Base-by-base conservation (phyloP, 2,113 vertebrate species). In the Xenotilapia leptura region DNA sequence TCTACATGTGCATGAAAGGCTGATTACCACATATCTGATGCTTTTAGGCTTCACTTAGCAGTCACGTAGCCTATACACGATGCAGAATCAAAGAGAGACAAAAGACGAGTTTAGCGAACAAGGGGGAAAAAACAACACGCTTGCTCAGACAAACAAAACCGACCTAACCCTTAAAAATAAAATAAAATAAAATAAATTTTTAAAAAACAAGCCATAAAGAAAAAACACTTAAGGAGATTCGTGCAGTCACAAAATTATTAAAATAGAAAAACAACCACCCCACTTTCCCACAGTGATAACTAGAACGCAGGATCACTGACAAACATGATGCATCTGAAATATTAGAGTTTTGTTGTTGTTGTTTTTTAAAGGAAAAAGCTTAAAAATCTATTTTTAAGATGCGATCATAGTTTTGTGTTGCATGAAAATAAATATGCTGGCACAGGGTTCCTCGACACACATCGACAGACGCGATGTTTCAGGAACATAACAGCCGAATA, bases 1-100 rank as follows among this genome's bases (percentile, higher is more conserved):
- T 90, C 53, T 88, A 91, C 86, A 80, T 88, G 84, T 94, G 89
- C 92, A 86, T 91, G 90, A 92, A 90, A 92, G 83, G 85, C 91
- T 80, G 75, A 86, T 90, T 86, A 90, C 58, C 56, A 85, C 89
- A 84, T 86, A 86, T 88, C 84, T 80, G 70, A 89, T 89, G 86
- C 85, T 83, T 88, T 92, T 80, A 90, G 88, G 83, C 83, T 83
- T 91, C 68, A 92, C 77, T 70, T 86, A 90, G 88, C 80, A 86
- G 47, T 88, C 83, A 90, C 81, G 42, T 42, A 85, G 86, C 77
- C 83, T n/a, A 87, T 80, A 87, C 86, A 65, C 81, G 47, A 93
- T 12, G 15, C 77, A n/a, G 79, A 79, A 84, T 70, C 40, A 40
- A 79, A 91, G 79, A 85, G n/a, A 82, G 75, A 92, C 83, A 87